Base-by-base conservation (phyloP, 2,797 vertebrate species). In the Macropus fuliginosus region DNA sequence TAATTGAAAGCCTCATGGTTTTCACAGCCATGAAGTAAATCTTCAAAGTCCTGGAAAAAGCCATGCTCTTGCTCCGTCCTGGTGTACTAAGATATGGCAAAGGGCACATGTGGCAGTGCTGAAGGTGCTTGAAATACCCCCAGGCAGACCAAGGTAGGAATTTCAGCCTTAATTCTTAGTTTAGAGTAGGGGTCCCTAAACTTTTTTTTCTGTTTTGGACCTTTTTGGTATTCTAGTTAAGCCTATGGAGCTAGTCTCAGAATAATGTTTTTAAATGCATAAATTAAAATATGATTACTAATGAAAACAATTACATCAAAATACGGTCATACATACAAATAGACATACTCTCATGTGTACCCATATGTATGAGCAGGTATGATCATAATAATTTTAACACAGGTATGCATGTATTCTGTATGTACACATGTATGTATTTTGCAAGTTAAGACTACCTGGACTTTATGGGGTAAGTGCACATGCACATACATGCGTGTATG, bases 1-100 rank as follows among this genome's bases (percentile, higher is more conserved):
- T n/a, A 96, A 97, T 98, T 96, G 96, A 96, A 96, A 97, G 89
- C 55, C 34, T 92, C 96, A 97, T 94, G 95, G 59, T 91, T 98
- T 98, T 96, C 92, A 92, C 56, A 94, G 52, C 46, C 92, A 92
- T 97, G 56, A 92, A 16, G 34, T 97, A 95, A 97, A 94, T 98
- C 94, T 98, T 97, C 97, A 98, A 97, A 96, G 90, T 91, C 4
- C 29, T 91, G 66, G 40, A 2, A 0, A 95, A 97, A 98, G 66
- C 2, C 34, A 89, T 96, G 91, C 94, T 91, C 95, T 97, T 97
- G 95, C n/a, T 97, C 90, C 96, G 93, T 93, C 91, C 91, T 94
- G 5, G 93, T 94, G 21, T 96, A 92, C 91, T 93, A 52, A 97
- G 95, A 93, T 94, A 93, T 92, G 94, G 34, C 93, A 97, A 91